Evolutionary conservation across 2,113 vertebrate genomes (phyloP).

Genomic region (Thryonomys swinderianus): DNA sequence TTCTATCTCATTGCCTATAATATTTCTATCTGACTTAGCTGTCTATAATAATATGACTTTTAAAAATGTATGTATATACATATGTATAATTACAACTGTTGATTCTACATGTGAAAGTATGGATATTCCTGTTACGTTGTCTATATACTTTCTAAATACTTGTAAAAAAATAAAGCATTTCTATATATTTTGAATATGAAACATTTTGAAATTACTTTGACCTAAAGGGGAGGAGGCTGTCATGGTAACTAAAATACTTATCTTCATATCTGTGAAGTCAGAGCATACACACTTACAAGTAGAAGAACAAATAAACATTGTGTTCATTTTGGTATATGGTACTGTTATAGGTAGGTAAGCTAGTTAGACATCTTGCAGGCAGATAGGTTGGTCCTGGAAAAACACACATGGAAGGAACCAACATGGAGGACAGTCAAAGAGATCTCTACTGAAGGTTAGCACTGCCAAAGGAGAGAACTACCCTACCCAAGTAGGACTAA

Average conservation of each 20-base stretch:
- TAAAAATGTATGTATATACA: background rate
- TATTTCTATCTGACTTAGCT: no score
- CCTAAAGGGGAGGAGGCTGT: background rate
- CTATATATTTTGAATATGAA: slow-evolving; percentile 20
- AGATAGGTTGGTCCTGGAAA: no score
- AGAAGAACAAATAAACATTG: slow-evolving; percentile 29
- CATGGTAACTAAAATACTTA: slow-evolving; percentile 7
- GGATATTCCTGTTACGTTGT: background rate
- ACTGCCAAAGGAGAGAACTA: no score
- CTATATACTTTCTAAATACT: background rate
- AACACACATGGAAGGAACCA: no score
- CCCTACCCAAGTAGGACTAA: no score
- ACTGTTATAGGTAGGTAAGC: no score
- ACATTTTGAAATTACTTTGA: background rate
- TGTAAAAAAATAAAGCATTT: background rate
- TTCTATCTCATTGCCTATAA: no score
- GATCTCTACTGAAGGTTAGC: no score
- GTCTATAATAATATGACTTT: background rate
- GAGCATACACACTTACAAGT: background rate
- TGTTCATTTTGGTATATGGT: background rate
- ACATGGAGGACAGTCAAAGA: no score
- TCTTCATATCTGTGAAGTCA: background rate
- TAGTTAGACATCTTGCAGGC: no score
- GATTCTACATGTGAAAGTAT: background rate
- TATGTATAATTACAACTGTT: background rate